These are phyloP conservation scores for Coleophora deauratella DNA, from an alignment of 2,888 invertebrate genomes.

Conservation along the genomic window DNA sequence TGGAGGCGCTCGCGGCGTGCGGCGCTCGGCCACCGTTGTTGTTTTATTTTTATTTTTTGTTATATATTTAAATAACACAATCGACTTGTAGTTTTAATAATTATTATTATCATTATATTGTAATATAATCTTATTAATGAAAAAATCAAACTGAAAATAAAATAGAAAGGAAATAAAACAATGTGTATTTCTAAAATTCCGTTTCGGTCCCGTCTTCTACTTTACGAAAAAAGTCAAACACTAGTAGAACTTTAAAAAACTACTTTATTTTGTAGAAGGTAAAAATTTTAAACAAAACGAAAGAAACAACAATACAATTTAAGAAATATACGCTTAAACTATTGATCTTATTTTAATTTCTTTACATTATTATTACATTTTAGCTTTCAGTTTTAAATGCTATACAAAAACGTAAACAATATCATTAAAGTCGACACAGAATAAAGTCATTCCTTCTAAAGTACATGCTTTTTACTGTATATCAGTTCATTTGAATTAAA, in stretches of 20 bases:
- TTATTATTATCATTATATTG: constrained; percentile 73
- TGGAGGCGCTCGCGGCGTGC: constrained; percentile 31
- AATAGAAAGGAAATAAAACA: constrained; percentile 56
- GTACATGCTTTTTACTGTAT: no score
- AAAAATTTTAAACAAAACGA: constrained; percentile 21
- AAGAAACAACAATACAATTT: constrained; percentile 19
- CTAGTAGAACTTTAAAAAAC: constrained; percentile 26
- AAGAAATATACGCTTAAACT: constrained; percentile 6
- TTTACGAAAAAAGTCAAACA: constrained; percentile 15
- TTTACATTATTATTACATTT: constrained; percentile 11
- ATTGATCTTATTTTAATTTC: constrained; percentile 22
- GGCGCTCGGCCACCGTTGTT: constrained; percentile 54
- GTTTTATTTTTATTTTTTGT: constrained; percentile 65
- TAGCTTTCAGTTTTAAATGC: constrained; percentile 17
- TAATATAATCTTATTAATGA: constrained; percentile 75
- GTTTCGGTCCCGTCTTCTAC: no score
- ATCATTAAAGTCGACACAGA: not conserved
- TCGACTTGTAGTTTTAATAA: constrained; percentile 73
- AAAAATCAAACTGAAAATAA: constrained; percentile 72
- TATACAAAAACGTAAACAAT: constrained; percentile 14
- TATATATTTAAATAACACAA: constrained; percentile 73
- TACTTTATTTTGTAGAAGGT: constrained; percentile 32
- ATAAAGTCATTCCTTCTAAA: no score
- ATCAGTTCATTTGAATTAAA: no score
- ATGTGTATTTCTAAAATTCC: constrained; percentile 21